phyloP scores from a whole-genome alignment of 2,113 vertebrate species.

The Myrmophylax atrothorax region DNA sequence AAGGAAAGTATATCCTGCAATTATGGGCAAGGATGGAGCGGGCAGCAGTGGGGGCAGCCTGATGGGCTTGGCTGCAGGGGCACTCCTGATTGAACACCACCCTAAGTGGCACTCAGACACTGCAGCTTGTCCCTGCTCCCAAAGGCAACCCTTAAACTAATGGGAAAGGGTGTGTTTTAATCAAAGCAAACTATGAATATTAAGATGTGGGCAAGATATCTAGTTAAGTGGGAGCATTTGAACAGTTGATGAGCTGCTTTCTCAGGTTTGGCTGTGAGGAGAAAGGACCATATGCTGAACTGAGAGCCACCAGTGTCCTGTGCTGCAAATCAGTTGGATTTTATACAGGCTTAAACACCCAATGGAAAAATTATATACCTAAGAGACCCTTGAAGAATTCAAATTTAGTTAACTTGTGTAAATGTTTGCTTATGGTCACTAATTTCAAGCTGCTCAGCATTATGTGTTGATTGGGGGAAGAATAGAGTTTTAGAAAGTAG shows the following conservation, averaged over 20 bases:
- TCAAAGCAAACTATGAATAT: constrained; percentile 60
- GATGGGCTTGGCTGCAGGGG: constrained; percentile 67
- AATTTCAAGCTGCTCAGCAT: constrained; percentile 1
- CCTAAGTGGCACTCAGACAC: constrained; percentile 76
- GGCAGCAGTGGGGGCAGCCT: constrained; percentile 72
- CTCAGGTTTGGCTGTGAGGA: background rate
- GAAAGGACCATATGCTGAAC: background rate
- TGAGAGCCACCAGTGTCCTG: background rate
- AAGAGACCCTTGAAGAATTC: constrained; percentile 22
- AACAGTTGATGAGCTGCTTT: constrained; percentile 34
- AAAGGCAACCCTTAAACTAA: constrained; percentile 27
- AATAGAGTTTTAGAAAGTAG: background rate
- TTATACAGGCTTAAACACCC: constrained; percentile 16
- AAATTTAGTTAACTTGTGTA: constrained; percentile 34
- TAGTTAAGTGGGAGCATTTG: background rate
- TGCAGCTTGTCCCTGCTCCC: constrained; percentile 47
- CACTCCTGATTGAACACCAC: constrained; percentile 82
- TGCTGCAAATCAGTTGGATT: constrained; percentile 28
- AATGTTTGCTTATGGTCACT: constrained; percentile 2
- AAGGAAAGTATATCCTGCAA: constrained; percentile 88
- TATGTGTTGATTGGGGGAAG: background rate
- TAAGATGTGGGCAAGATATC: constrained; percentile 11
- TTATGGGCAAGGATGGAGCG: constrained; percentile 81
- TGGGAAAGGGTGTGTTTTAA: constrained; percentile 44
- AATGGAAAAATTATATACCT: background rate